Evolutionary conservation across 1,140 invertebrate species (phyloP).

Genomic region (Orchesella cincta): DNA sequence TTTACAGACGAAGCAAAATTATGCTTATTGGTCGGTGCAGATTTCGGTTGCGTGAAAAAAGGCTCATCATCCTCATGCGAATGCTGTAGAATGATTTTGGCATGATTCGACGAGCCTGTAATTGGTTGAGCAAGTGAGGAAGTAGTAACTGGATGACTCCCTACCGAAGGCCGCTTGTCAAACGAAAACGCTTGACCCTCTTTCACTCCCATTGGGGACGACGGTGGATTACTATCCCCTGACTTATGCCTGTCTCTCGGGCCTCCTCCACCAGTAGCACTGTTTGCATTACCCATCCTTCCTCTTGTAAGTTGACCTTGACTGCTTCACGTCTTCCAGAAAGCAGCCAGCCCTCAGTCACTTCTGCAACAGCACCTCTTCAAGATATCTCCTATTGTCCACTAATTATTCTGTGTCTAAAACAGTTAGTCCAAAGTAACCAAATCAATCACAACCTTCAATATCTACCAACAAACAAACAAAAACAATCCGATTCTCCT

Average conservation of each 20-base stretch:
- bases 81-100: conserved; percentile 63
- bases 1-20: conserved; percentile 1
- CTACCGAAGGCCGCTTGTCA: conserved; percentile 68
- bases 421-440: no score
- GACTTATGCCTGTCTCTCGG: conserved; percentile 66
- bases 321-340: no score
- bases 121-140: conserved; percentile 23
- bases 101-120: conserved; percentile 57
- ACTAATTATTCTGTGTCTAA: no score
- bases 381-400: no score
- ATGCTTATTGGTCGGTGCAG: not conserved
- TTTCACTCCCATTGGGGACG: conserved; percentile 65
- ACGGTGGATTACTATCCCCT: conserved; percentile 62
- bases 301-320: no score
- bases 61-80: conserved; percentile 79
- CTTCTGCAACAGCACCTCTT: no score
- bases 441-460: no score
- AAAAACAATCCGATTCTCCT: no score
- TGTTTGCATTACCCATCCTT: conserved; percentile 74
- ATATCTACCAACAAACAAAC: no score
- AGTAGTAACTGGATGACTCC: conserved; percentile 6
- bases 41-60: conserved; percentile 65
- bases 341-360: no score
- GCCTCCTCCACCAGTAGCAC: conserved; percentile 59
- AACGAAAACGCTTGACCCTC: conserved; percentile 82